Evolutionary conservation across 2,888 invertebrate species (phyloP).

Genomic region (Diarsia dahlii): DNA sequence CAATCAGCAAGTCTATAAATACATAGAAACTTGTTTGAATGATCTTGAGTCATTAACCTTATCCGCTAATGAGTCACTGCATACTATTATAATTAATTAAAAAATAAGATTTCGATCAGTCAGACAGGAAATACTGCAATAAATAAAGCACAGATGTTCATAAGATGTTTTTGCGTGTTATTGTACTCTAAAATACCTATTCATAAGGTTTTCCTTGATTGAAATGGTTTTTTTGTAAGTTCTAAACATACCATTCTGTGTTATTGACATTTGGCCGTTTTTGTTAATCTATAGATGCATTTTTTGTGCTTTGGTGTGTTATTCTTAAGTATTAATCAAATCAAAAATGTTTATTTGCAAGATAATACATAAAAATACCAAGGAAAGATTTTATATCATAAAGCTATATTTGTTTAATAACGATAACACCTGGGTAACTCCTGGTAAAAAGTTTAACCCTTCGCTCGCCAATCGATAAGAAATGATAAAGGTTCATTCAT

Average conservation of each 20-base stretch:
- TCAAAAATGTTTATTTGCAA: too few species aligned
- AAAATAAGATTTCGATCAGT: slow-evolving; percentile 15
- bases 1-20: not conserved
- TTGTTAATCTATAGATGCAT: not conserved
- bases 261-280: slow-evolving; percentile 8
- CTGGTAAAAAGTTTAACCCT: slow-evolving; percentile 1
- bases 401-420: not conserved
- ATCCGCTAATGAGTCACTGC: slow-evolving; percentile 7
- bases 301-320: not conserved
- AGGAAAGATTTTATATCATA: too few species aligned
- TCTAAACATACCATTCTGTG: not conserved
- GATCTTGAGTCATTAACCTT: slow-evolving; percentile 25
- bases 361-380: too few species aligned
- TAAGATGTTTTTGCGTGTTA: not conserved
- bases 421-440: not conserved
- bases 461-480: slow-evolving; percentile 2
- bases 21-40: slow-evolving; percentile 9
- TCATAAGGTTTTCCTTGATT: slow-evolving; percentile 7
- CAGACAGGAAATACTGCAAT: slow-evolving; percentile 32
- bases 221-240: slow-evolving; percentile 14
- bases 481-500: slow-evolving; percentile 1
- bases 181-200: slow-evolving; percentile 12
- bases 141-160: slow-evolving; percentile 8
- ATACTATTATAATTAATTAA: slow-evolving; percentile 6
- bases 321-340: not conserved